Conservation (phyloP, 2,797 vertebrate genomes). For the Pseudopleuronectes americanus region DNA sequence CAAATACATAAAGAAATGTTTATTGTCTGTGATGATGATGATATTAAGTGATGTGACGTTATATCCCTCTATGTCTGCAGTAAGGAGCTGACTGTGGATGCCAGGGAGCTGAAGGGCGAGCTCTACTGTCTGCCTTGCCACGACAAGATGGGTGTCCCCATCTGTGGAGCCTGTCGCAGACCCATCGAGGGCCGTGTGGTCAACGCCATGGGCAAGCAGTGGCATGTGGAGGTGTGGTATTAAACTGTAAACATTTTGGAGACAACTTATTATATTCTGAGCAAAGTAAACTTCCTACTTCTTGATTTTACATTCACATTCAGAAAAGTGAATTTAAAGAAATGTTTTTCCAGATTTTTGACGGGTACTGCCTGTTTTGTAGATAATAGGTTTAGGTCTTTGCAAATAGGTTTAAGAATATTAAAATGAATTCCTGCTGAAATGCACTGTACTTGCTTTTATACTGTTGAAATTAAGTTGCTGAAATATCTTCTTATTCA, state of each 20-base stretch:
- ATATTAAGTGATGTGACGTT: not conserved
- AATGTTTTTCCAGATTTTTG: not conserved
- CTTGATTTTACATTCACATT: not conserved
- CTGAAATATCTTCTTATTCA: too few relatives aligned
- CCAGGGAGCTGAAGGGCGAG: constrained; percentile 94
- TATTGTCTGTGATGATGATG: not conserved
- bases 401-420: too few relatives aligned
- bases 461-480: too few relatives aligned
- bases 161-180: constrained; percentile 96
- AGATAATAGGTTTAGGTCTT: too few relatives aligned
- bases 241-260: not conserved
- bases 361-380: too few relatives aligned
- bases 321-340: not conserved
- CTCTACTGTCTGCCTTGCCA: constrained; percentile 97
- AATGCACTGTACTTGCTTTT: too few relatives aligned
- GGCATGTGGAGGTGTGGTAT: constrained; percentile 94
- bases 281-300: not conserved
- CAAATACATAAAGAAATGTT: not conserved
- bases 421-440: not conserved
- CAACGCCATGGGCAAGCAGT: constrained; percentile 99
- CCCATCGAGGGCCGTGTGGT: constrained; percentile 97
- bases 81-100: constrained; percentile 96
- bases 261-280: not conserved
- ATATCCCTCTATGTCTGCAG: constrained; percentile 69
- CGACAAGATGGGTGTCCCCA: constrained; percentile 98